A percentile compares a stretch with the other conserved stretches of the same genome.
phyloP scores from a whole-genome alignment of 2,888 invertebrate species.

The Caenorhabditis angaria region DNA sequence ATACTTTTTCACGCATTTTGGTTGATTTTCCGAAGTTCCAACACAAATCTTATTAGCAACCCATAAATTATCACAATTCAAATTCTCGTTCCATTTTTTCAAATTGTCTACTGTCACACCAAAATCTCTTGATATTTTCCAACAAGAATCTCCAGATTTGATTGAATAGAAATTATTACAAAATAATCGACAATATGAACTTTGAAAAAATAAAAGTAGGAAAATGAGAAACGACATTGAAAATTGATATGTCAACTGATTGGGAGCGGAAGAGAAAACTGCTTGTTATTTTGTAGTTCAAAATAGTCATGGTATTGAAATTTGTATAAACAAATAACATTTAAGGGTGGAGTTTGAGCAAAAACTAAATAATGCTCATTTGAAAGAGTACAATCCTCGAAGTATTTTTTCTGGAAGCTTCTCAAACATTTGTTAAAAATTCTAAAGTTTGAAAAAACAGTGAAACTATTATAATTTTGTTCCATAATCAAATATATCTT shows the following conservation, averaged over 20 bases:
- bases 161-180: not conserved
- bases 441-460: no score
- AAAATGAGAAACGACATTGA: not conserved
- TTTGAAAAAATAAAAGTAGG: not conserved
- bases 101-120: conserved; percentile 8
- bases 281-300: no score
- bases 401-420: no score
- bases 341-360: no score
- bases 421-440: no score
- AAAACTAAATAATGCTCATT: no score
- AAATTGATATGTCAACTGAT: no score
- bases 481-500: not conserved
- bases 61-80: conserved; percentile 15
- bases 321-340: no score
- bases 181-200: not conserved
- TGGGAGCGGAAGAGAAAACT: no score
- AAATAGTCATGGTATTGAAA: no score
- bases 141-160: conserved; percentile 10
- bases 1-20: not conserved
- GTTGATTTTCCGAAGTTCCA: not conserved
- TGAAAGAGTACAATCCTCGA: no score
- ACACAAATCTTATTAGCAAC: conserved; percentile 17
- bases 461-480: not conserved
- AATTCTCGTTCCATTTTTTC: conserved; percentile 3
- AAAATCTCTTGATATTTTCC: conserved; percentile 3